These are phyloP conservation scores for Amphilophus citrinellus DNA, from an alignment of 2,113 vertebrate genomes.

Conservation along the genomic window DNA sequence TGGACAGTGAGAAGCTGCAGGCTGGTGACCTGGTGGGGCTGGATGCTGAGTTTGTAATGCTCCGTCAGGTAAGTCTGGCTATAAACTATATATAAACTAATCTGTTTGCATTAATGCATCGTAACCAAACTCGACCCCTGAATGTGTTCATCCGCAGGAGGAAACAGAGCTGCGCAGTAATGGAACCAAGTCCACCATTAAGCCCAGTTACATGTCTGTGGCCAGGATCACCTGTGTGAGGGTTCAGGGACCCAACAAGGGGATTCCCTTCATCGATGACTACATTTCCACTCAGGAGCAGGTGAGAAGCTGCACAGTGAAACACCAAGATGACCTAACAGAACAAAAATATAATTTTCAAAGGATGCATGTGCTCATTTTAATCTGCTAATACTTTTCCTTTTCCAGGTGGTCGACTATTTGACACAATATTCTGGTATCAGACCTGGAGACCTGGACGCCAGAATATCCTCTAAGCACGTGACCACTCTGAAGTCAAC, in stretches of 20 bases:
- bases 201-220: conserved; percentile 99
- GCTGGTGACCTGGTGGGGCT: conserved; percentile 92
- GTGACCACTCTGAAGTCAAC: conserved; percentile 97
- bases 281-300: conserved; percentile 99
- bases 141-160: conserved; percentile 80
- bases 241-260: conserved; percentile 95
- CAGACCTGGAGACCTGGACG: conserved; percentile 96
- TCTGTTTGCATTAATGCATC: too few relatives aligned
- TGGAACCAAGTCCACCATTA: conserved; percentile 98
- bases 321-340: not conserved
- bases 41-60: conserved; percentile 95
- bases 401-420: conserved; percentile 93
- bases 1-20: conserved; percentile 97
- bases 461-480: conserved; percentile 98
- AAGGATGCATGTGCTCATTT: too few relatives aligned
- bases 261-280: conserved; percentile 97
- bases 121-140: not conserved
- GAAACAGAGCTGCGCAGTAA: conserved; percentile 97
- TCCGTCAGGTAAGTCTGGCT: conserved; percentile 88
- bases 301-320: conserved; percentile 74
- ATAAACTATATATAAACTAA: too few relatives aligned
- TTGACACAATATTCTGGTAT: conserved; percentile 98
- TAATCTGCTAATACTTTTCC: not conserved
- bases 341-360: accelerated
- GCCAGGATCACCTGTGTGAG: conserved; percentile 97